Evolutionary conservation across 92 coral and sea anemone species (phyloP), one percentile per base, ranked within the genome.

Genomic region (Diadumene lineata): DNA sequence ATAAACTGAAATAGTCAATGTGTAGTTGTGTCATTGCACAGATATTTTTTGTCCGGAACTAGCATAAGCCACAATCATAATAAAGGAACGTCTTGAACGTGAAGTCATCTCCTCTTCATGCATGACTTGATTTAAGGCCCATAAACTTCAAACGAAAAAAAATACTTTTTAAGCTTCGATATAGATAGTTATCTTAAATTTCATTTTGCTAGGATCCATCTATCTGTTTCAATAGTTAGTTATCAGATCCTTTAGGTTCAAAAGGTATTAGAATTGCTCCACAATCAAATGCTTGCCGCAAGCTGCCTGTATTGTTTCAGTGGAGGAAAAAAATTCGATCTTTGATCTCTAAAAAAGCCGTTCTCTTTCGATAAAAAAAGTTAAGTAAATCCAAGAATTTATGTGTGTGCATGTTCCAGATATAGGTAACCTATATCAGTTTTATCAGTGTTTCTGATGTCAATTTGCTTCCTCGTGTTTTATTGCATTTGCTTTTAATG

Each of bases 191-290:
- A 70, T 70, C 75, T 70, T 58, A 51, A 70, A 51, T 51, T 53
- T 56, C 43, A 31, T 43, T 70, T 70, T 70, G 64, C 75, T 32
- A 44, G 0, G 34, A 18, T 55, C 60, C 31, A 67, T 43, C 27
- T 21, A 44, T n/a, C 30, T 8, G 17, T 53, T 9, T 56, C 51
- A 32, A 34, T 19, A 56, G 27, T 4, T 22, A 22, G 25, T 33
- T 56, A 72, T 72, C 77, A 55, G 22, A 56, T 56, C 29, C n/a
- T n/a, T n/a, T 53, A 24, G 63, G 77, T 72, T 72, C 77, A 72
- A 56, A 70, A 72, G 77, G 55, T 72, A 65, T 56, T 28, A 31
- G 23, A 56, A 56, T 56, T n/a, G 44, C 33, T 28, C 33, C 66
- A 56, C 77, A 72, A 72, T 34, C 46, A 43, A 50, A 51, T 17